Conservation (phyloP, 2,797 vertebrate species). For the Cyprinella venusta region DNA sequence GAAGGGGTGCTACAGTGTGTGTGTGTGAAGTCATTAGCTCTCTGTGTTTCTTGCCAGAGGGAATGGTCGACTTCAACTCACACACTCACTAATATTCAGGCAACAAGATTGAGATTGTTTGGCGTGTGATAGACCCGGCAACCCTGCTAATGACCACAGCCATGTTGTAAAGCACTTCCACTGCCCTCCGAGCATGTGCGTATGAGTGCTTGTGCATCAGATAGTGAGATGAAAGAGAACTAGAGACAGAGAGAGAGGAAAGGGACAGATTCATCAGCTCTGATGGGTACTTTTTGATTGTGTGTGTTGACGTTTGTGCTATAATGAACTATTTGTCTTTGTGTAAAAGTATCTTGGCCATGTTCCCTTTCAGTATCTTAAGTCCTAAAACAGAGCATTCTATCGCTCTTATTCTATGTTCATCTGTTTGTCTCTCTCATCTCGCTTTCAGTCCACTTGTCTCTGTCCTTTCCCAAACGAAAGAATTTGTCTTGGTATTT, state of each 20-base stretch:
- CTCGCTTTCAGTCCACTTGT: not conserved
- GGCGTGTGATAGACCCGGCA: constrained; percentile 66
- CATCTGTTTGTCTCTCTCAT: constrained; percentile 9
- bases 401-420: not conserved
- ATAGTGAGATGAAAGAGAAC: constrained; percentile 24
- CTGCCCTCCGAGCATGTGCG: constrained; percentile 15
- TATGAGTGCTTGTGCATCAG: constrained; percentile 8
- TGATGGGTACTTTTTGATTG: constrained; percentile 23
- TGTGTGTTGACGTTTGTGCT: constrained; percentile 11
- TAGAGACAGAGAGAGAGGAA: constrained; percentile 14
- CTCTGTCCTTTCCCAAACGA: constrained; percentile 51
- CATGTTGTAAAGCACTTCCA: constrained; percentile 42
- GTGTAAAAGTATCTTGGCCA: constrained; percentile 12
- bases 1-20: constrained; percentile 9
- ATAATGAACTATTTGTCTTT: constrained; percentile 9
- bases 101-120: constrained; percentile 65
- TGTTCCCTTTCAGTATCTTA: constrained; percentile 55
- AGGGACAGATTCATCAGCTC: constrained; percentile 22
- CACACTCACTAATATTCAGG: constrained; percentile 64
- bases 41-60: constrained; percentile 40
- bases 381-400: constrained; percentile 31
- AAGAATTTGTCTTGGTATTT: not conserved
- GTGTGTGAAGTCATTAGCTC: constrained; percentile 44
- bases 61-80: constrained; percentile 51
- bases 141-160: constrained; percentile 69